Base-by-base conservation (phyloP, 2,888 invertebrate species). In the Hetaerina titia region DNA sequence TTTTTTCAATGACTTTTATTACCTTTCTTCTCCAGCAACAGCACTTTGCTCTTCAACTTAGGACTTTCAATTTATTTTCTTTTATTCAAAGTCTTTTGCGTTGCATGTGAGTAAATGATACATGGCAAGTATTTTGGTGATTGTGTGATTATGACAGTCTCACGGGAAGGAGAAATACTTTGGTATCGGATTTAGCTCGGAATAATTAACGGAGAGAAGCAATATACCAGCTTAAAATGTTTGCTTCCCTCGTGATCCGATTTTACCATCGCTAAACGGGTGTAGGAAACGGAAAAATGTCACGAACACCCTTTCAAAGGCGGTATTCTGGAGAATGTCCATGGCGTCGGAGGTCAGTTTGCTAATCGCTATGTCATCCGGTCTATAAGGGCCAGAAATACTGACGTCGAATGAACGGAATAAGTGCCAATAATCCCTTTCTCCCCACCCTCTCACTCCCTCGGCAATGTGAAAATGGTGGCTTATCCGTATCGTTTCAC, bases 91-190 rank as follows among this genome's bases (percentile, higher is more conserved):
- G 13, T 31, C 15, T 31, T 11, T 31, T 31, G 81, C 81, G 81
- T 81, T 81, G 81, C 81, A 81, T 81, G 81, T 81, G 25, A 81
- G 81, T 31, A 11, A 31, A 81, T 81, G 81, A 81, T 81, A 81
- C 25, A 81, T 31, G 81, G 31, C 31, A n/a, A 69, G 17, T 69
- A 69, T n/a, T n/a, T 81, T 8, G 81, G 31, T 31, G 81, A 81
- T 31, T 81, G 25, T 25, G 31, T 31, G 81, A 81, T 31, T 81
- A 81, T 25, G 31, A 81, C 81, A 9, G 31, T 31, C 81, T 31
- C 81, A 31, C 13, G 81, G 81, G 81, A 81, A 13, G 81, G 7
- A 22, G 17, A 81, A 31, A 31, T 31, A 81, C 25, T 1, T 81
- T 11, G 11, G 81, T 31, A 31, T 31, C 81, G 15, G 81, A 81